These are phyloP conservation scores for Oreotrochilus melanogaster DNA, from an alignment of 2,113 vertebrate species.

Conservation along the genomic window DNA sequence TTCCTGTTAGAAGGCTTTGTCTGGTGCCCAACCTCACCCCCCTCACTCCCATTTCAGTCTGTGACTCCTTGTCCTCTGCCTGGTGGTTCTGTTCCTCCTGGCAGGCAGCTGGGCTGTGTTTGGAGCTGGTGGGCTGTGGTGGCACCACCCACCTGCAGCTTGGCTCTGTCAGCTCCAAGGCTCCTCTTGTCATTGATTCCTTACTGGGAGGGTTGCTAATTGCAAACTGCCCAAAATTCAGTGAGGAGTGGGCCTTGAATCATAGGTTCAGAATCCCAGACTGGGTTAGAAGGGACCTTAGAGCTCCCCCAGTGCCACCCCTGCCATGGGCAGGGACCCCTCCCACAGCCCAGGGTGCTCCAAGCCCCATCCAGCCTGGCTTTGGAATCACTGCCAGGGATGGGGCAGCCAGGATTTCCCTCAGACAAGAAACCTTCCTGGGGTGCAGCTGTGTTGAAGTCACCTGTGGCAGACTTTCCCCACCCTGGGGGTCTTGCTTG, in stretches of 20 bases:
- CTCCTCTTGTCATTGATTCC: background rate
- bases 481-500: background rate
- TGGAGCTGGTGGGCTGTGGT: background rate
- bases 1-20: conserved; percentile 37
- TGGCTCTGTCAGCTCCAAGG: fast-evolving
- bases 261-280: no score
- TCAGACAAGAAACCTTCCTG: background rate
- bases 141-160: background rate
- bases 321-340: no score
- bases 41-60: fast-evolving
- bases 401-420: no score
- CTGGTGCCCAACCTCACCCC: conserved; percentile 1
- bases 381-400: no score
- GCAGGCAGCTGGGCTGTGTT: background rate
- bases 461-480: background rate
- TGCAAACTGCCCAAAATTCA: background rate
- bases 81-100: background rate
- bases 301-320: no score
- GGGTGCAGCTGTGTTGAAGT: background rate
- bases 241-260: background rate
- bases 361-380: no score
- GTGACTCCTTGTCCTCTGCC: background rate
- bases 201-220: background rate
- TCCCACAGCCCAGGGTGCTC: no score
- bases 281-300: no score